phyloP scores from a whole-genome alignment of 2,888 invertebrate genomes.

The Ashinkailepas kermadecensis region DNA sequence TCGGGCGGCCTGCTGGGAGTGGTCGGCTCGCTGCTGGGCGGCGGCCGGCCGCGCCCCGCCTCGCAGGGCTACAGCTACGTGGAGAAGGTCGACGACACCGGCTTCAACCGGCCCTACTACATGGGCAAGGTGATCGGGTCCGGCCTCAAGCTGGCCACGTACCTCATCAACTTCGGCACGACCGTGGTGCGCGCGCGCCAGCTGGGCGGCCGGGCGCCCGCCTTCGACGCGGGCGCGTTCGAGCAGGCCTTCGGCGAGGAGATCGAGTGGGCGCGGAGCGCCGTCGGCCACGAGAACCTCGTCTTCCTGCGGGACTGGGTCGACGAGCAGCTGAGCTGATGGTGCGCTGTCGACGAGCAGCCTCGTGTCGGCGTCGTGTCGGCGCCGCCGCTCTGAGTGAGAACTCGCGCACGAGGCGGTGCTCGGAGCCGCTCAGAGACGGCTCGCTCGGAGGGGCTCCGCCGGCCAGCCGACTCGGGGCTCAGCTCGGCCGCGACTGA shows the following conservation, averaged over 20 bases:
- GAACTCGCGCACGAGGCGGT: no score
- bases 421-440: no score
- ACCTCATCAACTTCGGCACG: slow-evolving; percentile 17
- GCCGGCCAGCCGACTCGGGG: no score
- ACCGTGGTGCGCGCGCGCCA: not conserved
- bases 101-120: slow-evolving; percentile 20
- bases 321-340: no score
- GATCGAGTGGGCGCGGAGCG: not conserved
- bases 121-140: slow-evolving; percentile 9
- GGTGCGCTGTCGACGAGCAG: no score
- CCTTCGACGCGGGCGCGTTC: not conserved
- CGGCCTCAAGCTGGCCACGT: slow-evolving; percentile 15
- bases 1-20: not conserved
- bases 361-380: no score
- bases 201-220: not conserved
- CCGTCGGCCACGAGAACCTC: not conserved
- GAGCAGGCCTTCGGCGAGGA: not conserved
- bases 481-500: no score
- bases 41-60: not conserved
- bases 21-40: not conserved
- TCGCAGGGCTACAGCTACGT: slow-evolving; percentile 2
- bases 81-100: not conserved
- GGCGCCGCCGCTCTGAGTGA: no score
- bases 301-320: not conserved
- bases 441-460: no score